Evolutionary conservation across 2,797 vertebrate genomes (phyloP), one percentile per base, ranked within the genome.

Genomic region (Phalanger gymnotis): DNA sequence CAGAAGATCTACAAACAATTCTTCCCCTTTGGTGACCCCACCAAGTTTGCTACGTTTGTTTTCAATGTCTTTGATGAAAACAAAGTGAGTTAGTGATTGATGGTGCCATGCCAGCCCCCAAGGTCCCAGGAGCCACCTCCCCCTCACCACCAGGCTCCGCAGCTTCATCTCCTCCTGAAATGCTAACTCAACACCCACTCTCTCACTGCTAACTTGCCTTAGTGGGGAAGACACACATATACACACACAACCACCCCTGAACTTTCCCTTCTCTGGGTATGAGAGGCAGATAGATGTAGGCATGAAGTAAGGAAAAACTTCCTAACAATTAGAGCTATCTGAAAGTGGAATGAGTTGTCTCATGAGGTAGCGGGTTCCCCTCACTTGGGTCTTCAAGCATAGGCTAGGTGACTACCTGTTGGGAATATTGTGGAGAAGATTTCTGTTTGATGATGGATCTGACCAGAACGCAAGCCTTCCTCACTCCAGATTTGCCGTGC

Each of bases 1-100:
- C 99, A 99, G 98, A 99, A 99, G 99, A 99, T 99, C 98, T 99
- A 99, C 91, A 99, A 99, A 97, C 99, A 99, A 96, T 99, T 99
- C 98, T 99, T 99, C 98, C 99, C 99, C 0, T 99, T 99, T 0
- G 99, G 99, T 0, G 99, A 99, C 98, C 99, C 99, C 56, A 99
- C 99, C 53, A 99, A 99, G 98, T 99, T 99, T 0, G 99, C 99
- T 96, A 99, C 99, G 0, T 99, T 99, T 58, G 99, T 99, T 97
- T 99, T 99, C 98, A 99, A 99, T 0, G 99, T 99, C 95, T 99
- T 99, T 7, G 99, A 99, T 2, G 99, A 99, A 98, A 99, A 99
- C 98, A 99, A 99, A 99, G 99, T 99, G 97, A 98, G 99, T 97
- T 0, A 53, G 0, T 2, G 9, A 0, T 95, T 28, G 40, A 95